Percentiles rank a stretch among this genome's conserved stretches.
These are phyloP conservation scores for Simalia tracyae DNA, from an alignment of 2,797 vertebrate genomes.

Conservation along the genomic window DNA sequence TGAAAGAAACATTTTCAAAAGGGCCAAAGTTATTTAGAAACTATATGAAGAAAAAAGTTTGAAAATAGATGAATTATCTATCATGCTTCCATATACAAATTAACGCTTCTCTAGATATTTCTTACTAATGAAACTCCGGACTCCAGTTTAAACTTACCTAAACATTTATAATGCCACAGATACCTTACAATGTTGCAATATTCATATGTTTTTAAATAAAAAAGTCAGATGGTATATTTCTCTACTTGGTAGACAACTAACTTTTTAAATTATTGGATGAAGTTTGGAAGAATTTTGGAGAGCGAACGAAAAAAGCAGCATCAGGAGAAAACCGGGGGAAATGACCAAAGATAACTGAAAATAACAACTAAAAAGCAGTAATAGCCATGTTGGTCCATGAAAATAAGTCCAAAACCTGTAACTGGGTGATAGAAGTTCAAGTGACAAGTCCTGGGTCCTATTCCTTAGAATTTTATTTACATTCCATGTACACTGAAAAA, in stretches of 20 bases:
- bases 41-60: slow-evolving; percentile 32
- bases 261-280: slow-evolving; percentile 18
- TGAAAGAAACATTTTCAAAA: slow-evolving; percentile 36
- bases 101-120: slow-evolving; percentile 31
- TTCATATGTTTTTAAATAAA: slow-evolving; percentile 16
- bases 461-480: background rate
- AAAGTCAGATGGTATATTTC: background rate
- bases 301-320: slow-evolving; percentile 10
- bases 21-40: slow-evolving; percentile 47
- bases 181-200: background rate
- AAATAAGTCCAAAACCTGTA: background rate
- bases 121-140: slow-evolving; percentile 29
- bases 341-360: slow-evolving; percentile 35
- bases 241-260: background rate
- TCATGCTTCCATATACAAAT: slow-evolving; percentile 7
- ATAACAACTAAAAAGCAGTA: slow-evolving; percentile 4
- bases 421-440: background rate
- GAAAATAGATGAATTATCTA: background rate
- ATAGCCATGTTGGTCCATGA: background rate
- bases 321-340: slow-evolving; percentile 38
- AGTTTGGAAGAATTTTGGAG: slow-evolving; percentile 34
- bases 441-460: accelerated
- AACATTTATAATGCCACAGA: slow-evolving; percentile 21
- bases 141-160: slow-evolving; percentile 39
- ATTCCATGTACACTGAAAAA: background rate